phyloP scores from a whole-genome alignment of 2,797 vertebrate genomes.

The Ctenopoma multispine region DNA sequence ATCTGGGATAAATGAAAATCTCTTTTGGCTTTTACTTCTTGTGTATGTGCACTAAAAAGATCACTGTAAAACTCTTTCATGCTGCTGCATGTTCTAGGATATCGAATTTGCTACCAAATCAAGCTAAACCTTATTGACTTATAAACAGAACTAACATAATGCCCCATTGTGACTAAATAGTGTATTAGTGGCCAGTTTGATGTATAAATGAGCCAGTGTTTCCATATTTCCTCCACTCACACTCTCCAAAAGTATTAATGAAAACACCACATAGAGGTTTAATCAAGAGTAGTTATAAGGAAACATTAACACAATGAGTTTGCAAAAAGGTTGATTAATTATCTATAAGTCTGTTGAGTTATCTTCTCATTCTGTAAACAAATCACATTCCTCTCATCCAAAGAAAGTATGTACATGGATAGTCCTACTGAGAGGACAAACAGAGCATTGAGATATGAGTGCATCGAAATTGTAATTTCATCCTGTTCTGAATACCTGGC shows the following conservation, averaged over 20 bases:
- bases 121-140: conserved; percentile 21
- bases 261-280: conserved; percentile 7
- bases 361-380: conserved; percentile 37
- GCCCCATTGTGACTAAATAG: background rate
- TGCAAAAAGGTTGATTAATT: conserved; percentile 52
- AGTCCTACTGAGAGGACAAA: conserved; percentile 7
- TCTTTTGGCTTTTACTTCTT: conserved; percentile 10
- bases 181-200: conserved; percentile 21
- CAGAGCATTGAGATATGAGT: conserved; percentile 48
- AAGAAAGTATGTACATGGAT: background rate
- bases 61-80: conserved; percentile 22
- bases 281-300: conserved; percentile 4
- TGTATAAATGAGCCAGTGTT: conserved; percentile 39
- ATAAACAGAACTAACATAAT: conserved; percentile 14
- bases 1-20: conserved; percentile 48
- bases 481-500: conserved; percentile 61
- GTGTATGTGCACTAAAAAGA: conserved; percentile 1
- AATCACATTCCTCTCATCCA: conserved; percentile 23
- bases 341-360: conserved; percentile 23
- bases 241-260: conserved; percentile 31
- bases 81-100: conserved; percentile 15
- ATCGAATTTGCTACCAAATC: conserved; percentile 33
- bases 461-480: conserved; percentile 54
- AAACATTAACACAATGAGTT: conserved; percentile 26
- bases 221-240: conserved; percentile 9